Percentiles rank a stretch among this genome's conserved stretches.
These are phyloP conservation scores for Scaptodrosophila lebanonensis DNA, from an alignment of 1,140 invertebrate genomes.

Conservation along the genomic window DNA sequence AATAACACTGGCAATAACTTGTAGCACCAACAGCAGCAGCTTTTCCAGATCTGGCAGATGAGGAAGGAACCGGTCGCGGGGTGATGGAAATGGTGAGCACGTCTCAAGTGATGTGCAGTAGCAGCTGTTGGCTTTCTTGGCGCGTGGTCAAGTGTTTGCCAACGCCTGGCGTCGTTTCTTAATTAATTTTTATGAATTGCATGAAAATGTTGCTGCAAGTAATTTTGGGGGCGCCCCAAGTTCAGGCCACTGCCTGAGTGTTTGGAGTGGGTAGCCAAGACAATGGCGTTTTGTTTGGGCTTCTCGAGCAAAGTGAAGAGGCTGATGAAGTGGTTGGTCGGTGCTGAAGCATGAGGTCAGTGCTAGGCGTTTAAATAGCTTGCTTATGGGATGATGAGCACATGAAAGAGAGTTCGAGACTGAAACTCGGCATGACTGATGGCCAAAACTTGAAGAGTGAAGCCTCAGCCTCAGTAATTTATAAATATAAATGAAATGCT, in stretches of 20 bases:
- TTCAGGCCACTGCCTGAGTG: too few species aligned
- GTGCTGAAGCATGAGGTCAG: too few species aligned
- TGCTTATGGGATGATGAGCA: neutral
- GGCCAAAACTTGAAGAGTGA: too few species aligned
- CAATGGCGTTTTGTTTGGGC: conserved; percentile 29
- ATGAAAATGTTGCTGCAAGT: conserved; percentile 47
- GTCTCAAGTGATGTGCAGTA: conserved; percentile 17
- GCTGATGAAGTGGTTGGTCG: too few species aligned
- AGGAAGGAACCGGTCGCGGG: neutral
- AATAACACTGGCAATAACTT: conserved; percentile 70
- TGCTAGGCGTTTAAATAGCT: conserved; percentile 12
- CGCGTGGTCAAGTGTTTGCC: conserved; percentile 58
- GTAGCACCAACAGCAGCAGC: too few species aligned
- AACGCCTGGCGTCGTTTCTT: conserved; percentile 40
- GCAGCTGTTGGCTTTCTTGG: conserved; percentile 43
- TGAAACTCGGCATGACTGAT: conserved; percentile 12
- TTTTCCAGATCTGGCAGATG: conserved; percentile 10
- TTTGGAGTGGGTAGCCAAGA: conserved; percentile 16
- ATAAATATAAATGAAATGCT: too few species aligned
- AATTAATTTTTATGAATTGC: conserved; percentile 75
- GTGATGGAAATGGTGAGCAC: neutral
- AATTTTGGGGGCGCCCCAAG: conserved; percentile 47
- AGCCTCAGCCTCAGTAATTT: too few species aligned
- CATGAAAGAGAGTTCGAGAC: neutral
- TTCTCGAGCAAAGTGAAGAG: neutral